Evolutionary conservation across 2,888 invertebrate species (phyloP).

Genomic region (Timema podura): DNA sequence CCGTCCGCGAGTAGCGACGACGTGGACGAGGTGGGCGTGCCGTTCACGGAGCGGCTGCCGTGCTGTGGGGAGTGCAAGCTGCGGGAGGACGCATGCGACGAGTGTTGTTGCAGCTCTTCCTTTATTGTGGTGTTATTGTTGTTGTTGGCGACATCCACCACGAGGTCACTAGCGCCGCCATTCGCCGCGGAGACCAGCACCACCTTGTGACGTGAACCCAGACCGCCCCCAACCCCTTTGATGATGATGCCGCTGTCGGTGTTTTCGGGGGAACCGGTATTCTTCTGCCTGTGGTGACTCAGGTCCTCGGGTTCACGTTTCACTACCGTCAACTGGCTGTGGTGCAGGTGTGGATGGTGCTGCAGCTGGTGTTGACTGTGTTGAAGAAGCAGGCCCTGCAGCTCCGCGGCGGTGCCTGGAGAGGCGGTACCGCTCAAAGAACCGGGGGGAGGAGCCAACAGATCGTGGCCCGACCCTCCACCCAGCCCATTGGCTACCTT

Average conservation of each 20-base stretch:
- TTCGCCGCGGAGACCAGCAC: conserved; percentile 44
- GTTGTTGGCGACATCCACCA: conserved; percentile 50
- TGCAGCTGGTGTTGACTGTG: conserved; percentile 30
- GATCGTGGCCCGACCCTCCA: conserved; percentile 41
- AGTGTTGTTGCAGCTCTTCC: conserved; percentile 50
- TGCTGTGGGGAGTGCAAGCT: conserved; percentile 60
- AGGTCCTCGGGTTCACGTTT: conserved; percentile 81
- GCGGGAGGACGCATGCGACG: conserved; percentile 43
- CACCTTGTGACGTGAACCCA: conserved; percentile 59
- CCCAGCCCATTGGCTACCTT: conserved; percentile 66
- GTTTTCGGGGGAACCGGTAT: conserved; percentile 53
- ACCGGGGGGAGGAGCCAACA: conserved; percentile 48
- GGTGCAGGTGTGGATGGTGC: conserved; percentile 31
- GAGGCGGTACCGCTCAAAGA: conserved; percentile 44
- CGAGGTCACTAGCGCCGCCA: conserved; percentile 46
- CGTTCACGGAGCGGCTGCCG: conserved; percentile 63
- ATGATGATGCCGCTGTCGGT: conserved; percentile 52
- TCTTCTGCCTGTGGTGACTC: conserved; percentile 63
- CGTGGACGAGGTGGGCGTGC: conserved; percentile 62
- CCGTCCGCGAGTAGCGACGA: conserved; percentile 55
- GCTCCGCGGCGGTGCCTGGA: conserved; percentile 48
- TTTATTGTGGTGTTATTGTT: conserved; percentile 41
- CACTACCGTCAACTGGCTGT: conserved; percentile 50
- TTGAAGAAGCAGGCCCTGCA: conserved; percentile 52
- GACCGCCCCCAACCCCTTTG: conserved; percentile 43